Conservation (phyloP, 2,797 vertebrate species). For the Emydoidea blandingii region DNA sequence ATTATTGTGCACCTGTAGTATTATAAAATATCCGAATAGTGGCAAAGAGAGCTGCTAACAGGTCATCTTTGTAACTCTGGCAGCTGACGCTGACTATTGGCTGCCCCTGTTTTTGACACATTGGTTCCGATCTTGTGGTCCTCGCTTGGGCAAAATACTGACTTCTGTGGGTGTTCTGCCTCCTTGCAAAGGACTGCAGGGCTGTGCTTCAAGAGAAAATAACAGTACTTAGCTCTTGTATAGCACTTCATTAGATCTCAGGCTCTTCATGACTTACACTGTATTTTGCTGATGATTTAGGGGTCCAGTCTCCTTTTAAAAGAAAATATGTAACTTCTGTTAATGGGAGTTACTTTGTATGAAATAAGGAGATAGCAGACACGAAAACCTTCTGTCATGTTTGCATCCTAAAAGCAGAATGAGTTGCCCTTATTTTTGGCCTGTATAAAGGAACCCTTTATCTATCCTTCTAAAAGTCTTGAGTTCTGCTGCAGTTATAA, state of each 20-base stretch:
- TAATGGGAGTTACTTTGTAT: neutral
- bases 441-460: neutral
- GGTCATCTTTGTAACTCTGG: neutral
- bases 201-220: neutral
- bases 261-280: neutral
- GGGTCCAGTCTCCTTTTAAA: neutral
- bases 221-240: neutral
- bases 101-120: neutral
- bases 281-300: neutral
- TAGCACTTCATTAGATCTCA: neutral
- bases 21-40: constrained; percentile 13
- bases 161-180: neutral
- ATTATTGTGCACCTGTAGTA: constrained; percentile 13
- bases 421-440: neutral
- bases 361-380: neutral
- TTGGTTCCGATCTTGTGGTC: neutral
- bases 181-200: neutral
- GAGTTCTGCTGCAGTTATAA: neutral
- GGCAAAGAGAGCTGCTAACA: constrained; percentile 1
- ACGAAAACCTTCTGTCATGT: neutral
- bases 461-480: neutral
- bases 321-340: neutral
- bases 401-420: neutral
- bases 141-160: neutral
- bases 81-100: neutral